phyloP scores from a whole-genome alignment of 2,113 vertebrate species.

The Potamarius usumacintae region DNA sequence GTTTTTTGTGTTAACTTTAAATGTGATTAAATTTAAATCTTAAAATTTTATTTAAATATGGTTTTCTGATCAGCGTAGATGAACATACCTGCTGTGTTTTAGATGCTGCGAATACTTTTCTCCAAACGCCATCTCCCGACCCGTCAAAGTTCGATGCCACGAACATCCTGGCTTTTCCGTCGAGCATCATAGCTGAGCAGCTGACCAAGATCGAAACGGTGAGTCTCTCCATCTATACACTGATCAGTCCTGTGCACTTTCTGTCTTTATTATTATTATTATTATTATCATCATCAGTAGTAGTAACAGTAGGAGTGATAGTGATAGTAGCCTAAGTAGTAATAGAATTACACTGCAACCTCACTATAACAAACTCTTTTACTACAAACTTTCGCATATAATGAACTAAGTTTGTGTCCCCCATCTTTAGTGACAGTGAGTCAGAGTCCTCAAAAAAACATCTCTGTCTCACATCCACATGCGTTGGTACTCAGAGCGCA shows the following conservation, averaged over 20 bases:
- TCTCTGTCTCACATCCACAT: too few species aligned
- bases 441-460: too few species aligned
- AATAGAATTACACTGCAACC: neutral
- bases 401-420: too few species aligned
- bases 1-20: neutral
- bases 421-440: too few species aligned
- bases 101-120: slow-evolving; percentile 50
- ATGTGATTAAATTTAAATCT: neutral
- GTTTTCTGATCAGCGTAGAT: neutral
- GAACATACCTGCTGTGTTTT: neutral
- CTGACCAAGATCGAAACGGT: slow-evolving; percentile 88
- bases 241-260: neutral
- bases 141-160: slow-evolving; percentile 72
- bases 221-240: slow-evolving; percentile 54
- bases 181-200: slow-evolving; percentile 79
- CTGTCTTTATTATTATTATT: neutral
- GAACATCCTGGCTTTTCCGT: slow-evolving; percentile 78
- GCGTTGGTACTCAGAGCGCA: too few species aligned
- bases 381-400: too few species aligned
- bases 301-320: neutral
- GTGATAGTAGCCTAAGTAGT: neutral
- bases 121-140: slow-evolving; percentile 44
- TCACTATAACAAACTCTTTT: too few species aligned
- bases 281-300: neutral
- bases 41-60: neutral